Evolutionary conservation across 2,888 invertebrate species (phyloP), one percentile per base, ranked within the genome.

Genomic region (Julus scandinavius): DNA sequence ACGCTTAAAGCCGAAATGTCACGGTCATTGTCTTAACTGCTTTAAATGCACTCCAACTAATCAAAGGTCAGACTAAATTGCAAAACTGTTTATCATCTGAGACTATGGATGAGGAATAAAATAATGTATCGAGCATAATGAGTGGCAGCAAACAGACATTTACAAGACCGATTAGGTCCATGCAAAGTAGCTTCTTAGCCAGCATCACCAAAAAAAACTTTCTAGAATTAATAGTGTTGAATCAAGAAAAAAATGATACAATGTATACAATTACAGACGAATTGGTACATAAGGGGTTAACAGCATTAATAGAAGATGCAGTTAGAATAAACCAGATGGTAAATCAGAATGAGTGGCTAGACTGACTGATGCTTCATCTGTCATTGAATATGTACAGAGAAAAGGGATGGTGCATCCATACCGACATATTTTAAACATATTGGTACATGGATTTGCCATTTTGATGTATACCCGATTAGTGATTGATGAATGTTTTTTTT

Each of bases 21-120:
- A 63, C 63, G 63, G 63, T 63, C 63, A 63, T 63, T 63, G 63
- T 63, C 63, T 63, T 20, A n/a, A n/a, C 63, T 63, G 17, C 4
- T n/a, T 63, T n/a, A 63, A n/a, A n/a, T 63, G 63, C 63, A 63
- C 63, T 63, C 63, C n/a, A 63, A n/a, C 63, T 63, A 63, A 63
- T 63, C 63, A 63, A 63, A 63, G 63, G 63, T 63, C 63, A 63
- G n/a, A 63, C n/a, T 63, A n/a, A 63, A 63, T 63, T n/a, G 17
- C 2, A n/a, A n/a, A 63, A 63, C 17, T 63, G 63, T 63, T 63
- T 63, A 63, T n/a, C n/a, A 63, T n/a, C 5, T n/a, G n/a, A n/a
- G 6, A 63, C 63, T 63, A n/a, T 63, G n/a, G 13, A 63, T n/a
- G 7, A n/a, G n/a, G 63, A 63, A 17, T 63, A 63, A 63, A 5